Conservation (phyloP, 2,797 vertebrate species). For the Antennarius maculatus region DNA sequence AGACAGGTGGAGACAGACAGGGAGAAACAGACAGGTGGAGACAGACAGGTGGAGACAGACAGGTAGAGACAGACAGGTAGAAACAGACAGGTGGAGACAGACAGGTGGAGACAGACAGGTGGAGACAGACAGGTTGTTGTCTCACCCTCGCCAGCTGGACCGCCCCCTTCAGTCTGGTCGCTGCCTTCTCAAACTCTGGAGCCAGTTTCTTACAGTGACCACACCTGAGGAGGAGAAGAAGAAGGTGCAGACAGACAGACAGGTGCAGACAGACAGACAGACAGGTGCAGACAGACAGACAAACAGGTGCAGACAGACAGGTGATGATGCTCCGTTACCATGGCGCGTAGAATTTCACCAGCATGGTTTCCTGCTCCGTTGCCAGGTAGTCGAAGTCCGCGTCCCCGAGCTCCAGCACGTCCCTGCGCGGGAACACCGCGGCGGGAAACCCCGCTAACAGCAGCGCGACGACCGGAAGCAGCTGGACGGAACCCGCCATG, state of each 20-base stretch:
- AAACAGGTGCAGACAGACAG: too few species aligned
- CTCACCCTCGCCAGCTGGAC: conserved; percentile 81
- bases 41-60: too few species aligned
- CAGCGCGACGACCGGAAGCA: conserved; percentile 19
- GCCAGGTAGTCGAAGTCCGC: conserved; percentile 81
- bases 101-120: too few species aligned
- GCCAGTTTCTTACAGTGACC: conserved; percentile 83
- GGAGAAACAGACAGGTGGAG: too few species aligned
- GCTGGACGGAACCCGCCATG: conserved; percentile 38
- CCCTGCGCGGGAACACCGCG: conserved; percentile 44
- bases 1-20: too few species aligned
- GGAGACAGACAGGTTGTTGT: too few species aligned
- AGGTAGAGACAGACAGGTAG: too few species aligned
- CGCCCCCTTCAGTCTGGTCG: conserved; percentile 73
- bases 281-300: background rate
- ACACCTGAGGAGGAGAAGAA: conserved; percentile 70
- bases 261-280: background rate
- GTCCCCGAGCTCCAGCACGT: conserved; percentile 80
- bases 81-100: too few species aligned
- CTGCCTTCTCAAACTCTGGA: conserved; percentile 83
- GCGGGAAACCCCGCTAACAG: conserved; percentile 16
- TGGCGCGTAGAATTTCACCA: conserved; percentile 84
- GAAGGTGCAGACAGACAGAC: too few species aligned
- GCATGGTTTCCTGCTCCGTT: conserved; percentile 81
- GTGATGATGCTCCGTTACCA: conserved; percentile 69